Percentiles rank a stretch among this genome's conserved stretches.
Conservation (phyloP, 2,113 vertebrate genomes). For the Thalassarche chlororhynchos region DNA sequence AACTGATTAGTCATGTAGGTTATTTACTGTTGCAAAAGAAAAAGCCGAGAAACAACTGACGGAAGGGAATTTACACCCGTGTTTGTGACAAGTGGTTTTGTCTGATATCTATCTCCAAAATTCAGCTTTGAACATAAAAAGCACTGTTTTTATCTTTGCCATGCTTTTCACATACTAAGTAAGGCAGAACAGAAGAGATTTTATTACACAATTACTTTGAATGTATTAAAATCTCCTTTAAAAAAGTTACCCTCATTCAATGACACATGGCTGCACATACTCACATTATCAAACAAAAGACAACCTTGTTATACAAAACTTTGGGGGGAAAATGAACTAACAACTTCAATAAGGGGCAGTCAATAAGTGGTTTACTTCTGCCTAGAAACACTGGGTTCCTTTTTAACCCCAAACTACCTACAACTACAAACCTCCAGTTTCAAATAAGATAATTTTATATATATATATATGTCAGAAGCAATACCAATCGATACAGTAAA, state of each 20-base stretch:
- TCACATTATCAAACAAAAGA: neutral
- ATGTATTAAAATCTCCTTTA: neutral
- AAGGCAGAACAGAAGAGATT: neutral
- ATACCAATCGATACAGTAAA: neutral
- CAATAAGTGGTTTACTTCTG: neutral
- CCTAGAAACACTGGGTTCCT: neutral
- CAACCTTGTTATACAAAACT: neutral
- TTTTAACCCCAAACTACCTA: neutral
- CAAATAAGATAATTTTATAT: neutral
- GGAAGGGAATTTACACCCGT: neutral
- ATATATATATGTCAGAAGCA: neutral
- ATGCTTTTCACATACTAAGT: neutral
- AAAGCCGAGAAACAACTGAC: neutral
- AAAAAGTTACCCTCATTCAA: neutral
- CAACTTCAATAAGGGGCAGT: neutral
- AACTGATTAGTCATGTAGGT: fast-evolving
- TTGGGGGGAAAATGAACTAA: neutral
- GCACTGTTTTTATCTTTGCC: neutral
- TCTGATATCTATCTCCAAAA: neutral
- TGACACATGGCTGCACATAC: neutral
- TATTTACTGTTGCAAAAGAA: neutral
- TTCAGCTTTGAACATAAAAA: neutral
- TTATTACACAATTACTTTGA: neutral
- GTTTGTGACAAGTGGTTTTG: neutral
- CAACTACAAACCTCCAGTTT: neutral